These are phyloP conservation scores for Caenorhabditis wallacei DNA, from an alignment of 2,888 invertebrate species.

Conservation along the genomic window DNA sequence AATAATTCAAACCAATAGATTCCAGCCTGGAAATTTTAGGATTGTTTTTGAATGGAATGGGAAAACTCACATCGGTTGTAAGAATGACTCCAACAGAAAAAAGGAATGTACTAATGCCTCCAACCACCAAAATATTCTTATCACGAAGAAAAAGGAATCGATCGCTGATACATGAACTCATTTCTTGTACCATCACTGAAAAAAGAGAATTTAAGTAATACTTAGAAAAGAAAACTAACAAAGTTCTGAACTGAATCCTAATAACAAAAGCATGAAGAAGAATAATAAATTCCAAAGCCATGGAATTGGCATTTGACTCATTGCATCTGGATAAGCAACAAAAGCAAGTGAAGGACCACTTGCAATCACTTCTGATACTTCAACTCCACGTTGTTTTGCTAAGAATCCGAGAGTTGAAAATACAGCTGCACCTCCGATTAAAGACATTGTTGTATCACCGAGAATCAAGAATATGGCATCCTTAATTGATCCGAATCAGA, in stretches of 20 bases:
- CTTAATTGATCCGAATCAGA: constrained; percentile 15
- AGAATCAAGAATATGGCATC: constrained; percentile 77
- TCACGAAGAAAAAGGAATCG: constrained; percentile 21
- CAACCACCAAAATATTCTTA: constrained; percentile 23
- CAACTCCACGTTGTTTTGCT: constrained; percentile 56
- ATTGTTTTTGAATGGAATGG: background rate
- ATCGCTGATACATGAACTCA: constrained; percentile 46
- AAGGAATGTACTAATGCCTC: background rate
- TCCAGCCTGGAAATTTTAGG: constrained; percentile 38
- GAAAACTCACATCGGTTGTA: constrained; percentile 25
- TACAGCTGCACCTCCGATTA: constrained; percentile 74
- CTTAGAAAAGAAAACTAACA: constrained; percentile 20
- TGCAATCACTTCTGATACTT: constrained; percentile 64
- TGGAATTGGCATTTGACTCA: constrained; percentile 82
- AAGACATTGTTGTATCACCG: constrained; percentile 75
- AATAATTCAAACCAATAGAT: constrained; percentile 58
- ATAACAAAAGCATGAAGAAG: constrained; percentile 84
- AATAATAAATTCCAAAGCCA: constrained; percentile 84
- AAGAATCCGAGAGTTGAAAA: constrained; percentile 76
- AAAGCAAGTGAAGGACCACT: constrained; percentile 83
- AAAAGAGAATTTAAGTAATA: background rate
- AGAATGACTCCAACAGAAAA: constrained; percentile 29
- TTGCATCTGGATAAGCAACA: constrained; percentile 83
- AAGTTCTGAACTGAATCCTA: constrained; percentile 80
- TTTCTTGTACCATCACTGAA: constrained; percentile 46